Evolutionary conservation across 2,888 invertebrate species (phyloP), one percentile per base, ranked within the genome.

Genomic region (Rapana venosa): DNA sequence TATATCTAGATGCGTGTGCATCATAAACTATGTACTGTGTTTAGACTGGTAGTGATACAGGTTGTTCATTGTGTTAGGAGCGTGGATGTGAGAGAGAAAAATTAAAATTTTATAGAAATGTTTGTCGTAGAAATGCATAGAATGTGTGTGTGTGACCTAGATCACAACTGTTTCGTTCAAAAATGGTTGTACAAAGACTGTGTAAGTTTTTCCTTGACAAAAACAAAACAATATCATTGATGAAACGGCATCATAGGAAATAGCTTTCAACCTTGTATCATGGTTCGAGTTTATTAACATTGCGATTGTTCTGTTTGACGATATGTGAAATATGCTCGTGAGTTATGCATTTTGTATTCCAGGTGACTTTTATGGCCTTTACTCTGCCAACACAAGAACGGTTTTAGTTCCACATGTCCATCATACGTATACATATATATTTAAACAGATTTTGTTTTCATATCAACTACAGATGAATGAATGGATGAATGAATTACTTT

Each of bases 281-380:
- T 32, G 5, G 79, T 11, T 35, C 32, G 79, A 32, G 32, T 79
- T 79, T 47, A 47, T 47, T 47, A 47, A 47, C 47, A 47, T 47
- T 47, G 2, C 47, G 47, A 47, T 47, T 47, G 47, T 47, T 47
- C 4, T 47, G 47, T 79, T 79, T 35, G 35, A 79, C 8, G 47
- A 32, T 22, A 35, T 79, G 79, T 79, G 11, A 17, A 79, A 79
- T 47, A 79, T 79, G 79, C 15, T 35, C 35, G n/a, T 20, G 79
- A 17, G 35, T 79, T 79, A 79, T 79, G 79, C 79, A 79, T 79
- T 79, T 79, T 35, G 79, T 79, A 79, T 79, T 79, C 79, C 32
- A 79, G 79, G 35, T 35, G 32, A 35, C 5, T 13, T 15, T 35
- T 26, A 32, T 79, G 79, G 35, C 32, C 26, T 35, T 79, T 32